These are phyloP conservation scores for Spilogale gracilis DNA, from an alignment of 2,113 vertebrate genomes.

Conservation along the genomic window DNA sequence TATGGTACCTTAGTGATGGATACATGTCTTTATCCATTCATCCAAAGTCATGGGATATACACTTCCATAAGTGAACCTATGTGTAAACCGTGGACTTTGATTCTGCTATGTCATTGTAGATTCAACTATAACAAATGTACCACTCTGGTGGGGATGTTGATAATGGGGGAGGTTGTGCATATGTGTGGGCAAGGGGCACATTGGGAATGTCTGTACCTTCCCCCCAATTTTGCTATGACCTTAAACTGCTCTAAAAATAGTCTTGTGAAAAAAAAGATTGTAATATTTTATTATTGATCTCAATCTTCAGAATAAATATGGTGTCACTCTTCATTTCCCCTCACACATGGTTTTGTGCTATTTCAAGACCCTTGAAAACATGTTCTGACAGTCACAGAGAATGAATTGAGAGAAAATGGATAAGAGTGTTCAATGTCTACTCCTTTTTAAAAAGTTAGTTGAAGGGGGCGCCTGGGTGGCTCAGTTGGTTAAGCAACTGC, in stretches of 20 bases:
- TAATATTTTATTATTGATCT: neutral
- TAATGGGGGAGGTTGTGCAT: neutral
- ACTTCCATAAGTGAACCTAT: neutral
- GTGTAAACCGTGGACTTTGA: neutral
- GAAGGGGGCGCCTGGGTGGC: too few relatives aligned
- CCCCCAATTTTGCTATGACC: neutral
- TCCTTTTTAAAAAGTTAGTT: neutral
- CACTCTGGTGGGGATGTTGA: neutral
- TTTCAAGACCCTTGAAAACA: neutral
- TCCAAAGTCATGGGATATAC: neutral
- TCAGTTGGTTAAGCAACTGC: too few relatives aligned
- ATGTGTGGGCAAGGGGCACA: rapidly evolving
- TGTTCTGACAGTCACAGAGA: neutral
- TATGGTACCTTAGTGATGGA: neutral
- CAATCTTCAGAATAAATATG: neutral
- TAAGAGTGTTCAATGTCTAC: neutral
- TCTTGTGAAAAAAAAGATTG: neutral
- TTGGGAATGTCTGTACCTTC: neutral
- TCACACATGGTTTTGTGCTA: neutral
- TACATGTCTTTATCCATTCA: neutral
- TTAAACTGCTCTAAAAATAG: neutral
- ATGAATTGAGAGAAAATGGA: neutral
- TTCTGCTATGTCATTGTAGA: neutral
- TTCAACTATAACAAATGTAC: neutral
- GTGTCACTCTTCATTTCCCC: neutral